These are phyloP conservation scores for Montipora sp. DNA, from an alignment of 64 coral and sea anemone genomes.

Conservation along the genomic window DNA sequence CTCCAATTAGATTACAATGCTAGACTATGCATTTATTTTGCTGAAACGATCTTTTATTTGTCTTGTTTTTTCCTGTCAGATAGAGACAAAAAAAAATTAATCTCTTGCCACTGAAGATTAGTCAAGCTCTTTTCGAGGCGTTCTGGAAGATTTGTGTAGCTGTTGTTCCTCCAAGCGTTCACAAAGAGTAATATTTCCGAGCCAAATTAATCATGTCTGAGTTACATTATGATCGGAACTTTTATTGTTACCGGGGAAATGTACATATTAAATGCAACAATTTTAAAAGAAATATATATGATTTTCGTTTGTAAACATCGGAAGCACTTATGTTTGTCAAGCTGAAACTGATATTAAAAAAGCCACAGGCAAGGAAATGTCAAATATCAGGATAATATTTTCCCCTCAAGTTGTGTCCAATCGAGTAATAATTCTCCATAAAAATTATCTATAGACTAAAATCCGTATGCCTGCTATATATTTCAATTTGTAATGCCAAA, in stretches of 20 bases:
- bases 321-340: constrained; percentile 63
- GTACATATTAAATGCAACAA: constrained; percentile 57
- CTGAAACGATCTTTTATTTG: constrained; percentile 61
- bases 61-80: constrained; percentile 62
- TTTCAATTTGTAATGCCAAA: constrained; percentile 28
- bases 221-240: constrained; percentile 15
- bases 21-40: constrained; percentile 47
- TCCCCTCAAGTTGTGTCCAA: constrained; percentile 37
- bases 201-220: neutral
- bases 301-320: constrained; percentile 63
- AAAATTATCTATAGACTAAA: neutral
- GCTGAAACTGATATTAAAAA: constrained; percentile 58
- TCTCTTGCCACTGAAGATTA: constrained; percentile 55
- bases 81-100: constrained; percentile 52
- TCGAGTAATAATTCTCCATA: constrained; percentile 23
- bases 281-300: constrained; percentile 46
- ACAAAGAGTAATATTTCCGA: constrained; percentile 4
- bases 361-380: constrained; percentile 44
- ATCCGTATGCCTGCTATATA: constrained; percentile 30
- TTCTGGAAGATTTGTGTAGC: constrained; percentile 16
- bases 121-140: constrained; percentile 23
- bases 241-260: constrained; percentile 60
- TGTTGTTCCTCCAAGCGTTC: neutral
- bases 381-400: constrained; percentile 53
- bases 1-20: constrained; percentile 46